Evolutionary conservation across 2,888 invertebrate species (phyloP), one percentile per base, ranked within the genome.

Genomic region (Amphipoea oculea): DNA sequence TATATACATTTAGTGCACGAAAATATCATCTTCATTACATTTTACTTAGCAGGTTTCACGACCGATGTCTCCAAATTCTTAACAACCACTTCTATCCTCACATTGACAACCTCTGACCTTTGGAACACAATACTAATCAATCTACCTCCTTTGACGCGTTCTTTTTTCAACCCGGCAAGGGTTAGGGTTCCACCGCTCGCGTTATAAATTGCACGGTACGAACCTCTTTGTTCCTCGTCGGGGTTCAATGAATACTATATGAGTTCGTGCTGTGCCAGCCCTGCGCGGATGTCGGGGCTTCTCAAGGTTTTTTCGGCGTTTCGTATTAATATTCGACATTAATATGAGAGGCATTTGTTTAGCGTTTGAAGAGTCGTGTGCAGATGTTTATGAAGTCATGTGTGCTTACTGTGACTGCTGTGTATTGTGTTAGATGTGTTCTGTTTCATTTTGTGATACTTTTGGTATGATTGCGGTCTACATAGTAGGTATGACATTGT

Each of bases 171-270:
- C 42, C 62, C 62, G 42, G 75, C 72, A 73, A 79, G 82, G 57
- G 83, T 65, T 83, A 82, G 82, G 86, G 81, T 48, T 83, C 69
- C 73, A 79, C 60, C 75, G 62, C 69, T 51, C 70, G 66, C 48
- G 80, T 85, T 85, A 87, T 89, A 89, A 86, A 89, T 84, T 82
- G 86, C 84, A 79, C 70, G 77, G 79, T 80, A 79, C 66, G 83
- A 76, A 82, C 62, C 78, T 79, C 88, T 89, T 89, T 89, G 90
- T 90, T 86, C 69, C 70, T 71, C 83, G 73, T 60, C 78, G 79
- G 66, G 70, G 78, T 79, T 88, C 90, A 90, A 89, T 89, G 89
- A 90, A 89, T 89, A 87, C 86, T 86, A 89, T 86, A 89, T 90
- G 88, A 89, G 88, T 76, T 69, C 65, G 68, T 84, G 70, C 81